These are phyloP conservation scores for Sebastiscus albofasciatus DNA, from an alignment of 2,797 vertebrate genomes.

Conservation along the genomic window DNA sequence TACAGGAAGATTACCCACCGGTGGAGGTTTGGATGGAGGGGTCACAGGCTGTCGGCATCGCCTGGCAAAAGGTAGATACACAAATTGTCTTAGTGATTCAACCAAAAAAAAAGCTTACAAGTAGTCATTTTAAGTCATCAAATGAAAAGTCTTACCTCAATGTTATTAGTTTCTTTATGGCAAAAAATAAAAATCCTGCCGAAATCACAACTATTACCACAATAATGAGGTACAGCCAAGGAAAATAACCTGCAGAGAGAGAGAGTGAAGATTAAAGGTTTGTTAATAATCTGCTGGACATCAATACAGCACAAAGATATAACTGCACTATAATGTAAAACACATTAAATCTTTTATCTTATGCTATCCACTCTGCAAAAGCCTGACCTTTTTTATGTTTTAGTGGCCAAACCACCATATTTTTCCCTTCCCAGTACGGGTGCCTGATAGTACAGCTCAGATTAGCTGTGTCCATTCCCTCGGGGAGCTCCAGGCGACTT, in stretches of 20 bases:
- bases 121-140: not conserved
- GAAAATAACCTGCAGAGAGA: not conserved
- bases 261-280: not conserved
- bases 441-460: constrained; percentile 64
- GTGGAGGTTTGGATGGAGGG: constrained; percentile 51
- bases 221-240: not conserved
- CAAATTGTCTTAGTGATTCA: not conserved
- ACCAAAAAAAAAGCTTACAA: not conserved
- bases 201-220: constrained; percentile 12
- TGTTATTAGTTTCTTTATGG: constrained; percentile 17
- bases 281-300: not conserved
- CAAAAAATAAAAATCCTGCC: constrained; percentile 22
- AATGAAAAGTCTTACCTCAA: constrained; percentile 49
- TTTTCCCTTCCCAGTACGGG: constrained; percentile 8
- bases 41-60: not conserved
- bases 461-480: constrained; percentile 7
- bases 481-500: constrained; percentile 51
- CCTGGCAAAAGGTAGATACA: constrained; percentile 31
- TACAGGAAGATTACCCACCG: constrained; percentile 50
- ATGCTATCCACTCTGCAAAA: not conserved
- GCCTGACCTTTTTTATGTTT: constrained; percentile 36
- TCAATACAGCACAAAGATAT: not conserved
- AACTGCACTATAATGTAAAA: not conserved
- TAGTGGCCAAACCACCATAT: not conserved
- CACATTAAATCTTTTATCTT: not conserved